phyloP scores from a whole-genome alignment of 1,140 invertebrate species.

The Globodera ellingtonae region DNA sequence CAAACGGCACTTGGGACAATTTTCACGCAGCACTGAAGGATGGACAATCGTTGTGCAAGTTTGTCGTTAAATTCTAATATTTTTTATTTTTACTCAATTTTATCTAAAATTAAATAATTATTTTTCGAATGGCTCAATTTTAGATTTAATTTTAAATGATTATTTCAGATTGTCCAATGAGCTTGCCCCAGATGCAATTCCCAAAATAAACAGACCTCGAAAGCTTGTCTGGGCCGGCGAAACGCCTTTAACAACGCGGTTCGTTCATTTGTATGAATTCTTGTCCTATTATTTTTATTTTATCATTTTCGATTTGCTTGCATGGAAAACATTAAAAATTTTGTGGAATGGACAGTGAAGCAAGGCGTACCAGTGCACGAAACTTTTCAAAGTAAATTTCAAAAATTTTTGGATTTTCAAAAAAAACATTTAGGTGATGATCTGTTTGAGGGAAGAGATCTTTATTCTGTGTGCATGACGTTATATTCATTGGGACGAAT shows the following conservation, averaged over 20 bases:
- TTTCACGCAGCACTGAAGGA: slow-evolving; percentile 27
- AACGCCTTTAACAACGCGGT: slow-evolving; percentile 27
- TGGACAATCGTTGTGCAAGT: slow-evolving; percentile 25
- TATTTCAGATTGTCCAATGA: slow-evolving; percentile 13
- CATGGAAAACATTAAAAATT: slow-evolving; percentile 96
- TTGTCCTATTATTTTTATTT: not conserved
- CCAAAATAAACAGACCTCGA: slow-evolving; percentile 15
- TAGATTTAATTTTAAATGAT: not conserved
- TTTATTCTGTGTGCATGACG: slow-evolving; percentile 90
- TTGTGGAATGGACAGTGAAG: slow-evolving; percentile 79
- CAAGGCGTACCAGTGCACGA: slow-evolving; percentile 89
- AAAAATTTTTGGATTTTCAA: not conserved
- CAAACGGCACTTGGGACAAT: slow-evolving; percentile 12
- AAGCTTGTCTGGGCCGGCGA: slow-evolving; percentile 32
- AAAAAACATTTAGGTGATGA: slow-evolving; percentile 68
- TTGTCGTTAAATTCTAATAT: not conserved
- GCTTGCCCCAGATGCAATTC: slow-evolving; percentile 15
- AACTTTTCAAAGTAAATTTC: slow-evolving; percentile 78
- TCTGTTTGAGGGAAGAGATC: slow-evolving; percentile 89
- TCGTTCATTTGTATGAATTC: slow-evolving; percentile 68
- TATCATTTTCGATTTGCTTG: slow-evolving; percentile 81
- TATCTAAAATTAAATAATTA: not conserved
- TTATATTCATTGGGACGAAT: slow-evolving; percentile 89
- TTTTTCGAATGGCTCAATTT: not conserved
- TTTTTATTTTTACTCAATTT: not conserved